Evolutionary conservation across 2,113 vertebrate genomes (phyloP), one percentile per base, ranked within the genome.

Genomic region (Lota lota): DNA sequence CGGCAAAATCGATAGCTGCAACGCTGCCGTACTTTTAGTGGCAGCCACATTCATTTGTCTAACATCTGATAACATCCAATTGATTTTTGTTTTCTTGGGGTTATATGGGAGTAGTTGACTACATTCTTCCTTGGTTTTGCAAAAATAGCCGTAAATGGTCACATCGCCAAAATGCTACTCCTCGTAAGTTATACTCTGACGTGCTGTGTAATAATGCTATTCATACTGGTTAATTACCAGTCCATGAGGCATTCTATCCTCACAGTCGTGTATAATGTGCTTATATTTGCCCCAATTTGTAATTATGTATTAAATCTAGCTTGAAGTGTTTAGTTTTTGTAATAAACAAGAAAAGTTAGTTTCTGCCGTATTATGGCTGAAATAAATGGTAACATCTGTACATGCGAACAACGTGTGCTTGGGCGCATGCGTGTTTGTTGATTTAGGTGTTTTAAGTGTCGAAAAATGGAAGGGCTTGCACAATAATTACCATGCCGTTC

Each of bases 401-500:
- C 73, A 74, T 70, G 74, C 79, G 76, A 33, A 2, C 79, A 78
- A 83, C 70, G 76, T 24, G 51, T 57, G 19, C 58, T 67, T 68
- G 63, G 75, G 75, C 62, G 56, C 36, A 67, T 81, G 82, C 53
- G 54, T 67, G 58, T 53, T 7, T 68, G 36, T 88, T 82, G 80
- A 88, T 88, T 90, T 88, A 88, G 87, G 72, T 77, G 62, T 70
- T 81, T 85, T 85, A 81, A 84, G 83, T 83, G 83, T 87, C 84
- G 85, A 83, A 88, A 88, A 81, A 75, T 83, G 82, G 88, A 87
- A 88, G 82, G 88, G 85, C 80, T 79, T 69, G 65, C 77, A 47
- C 79, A 82, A 77, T 90, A 90, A 91, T 91, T 88, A 89, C 89
- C 85, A 87, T 33, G 76, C 76, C 81, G 83, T 85, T 87, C 82